Evolutionary conservation across 2,113 vertebrate genomes (phyloP).

Genomic region (Eptesicus fuscus): DNA sequence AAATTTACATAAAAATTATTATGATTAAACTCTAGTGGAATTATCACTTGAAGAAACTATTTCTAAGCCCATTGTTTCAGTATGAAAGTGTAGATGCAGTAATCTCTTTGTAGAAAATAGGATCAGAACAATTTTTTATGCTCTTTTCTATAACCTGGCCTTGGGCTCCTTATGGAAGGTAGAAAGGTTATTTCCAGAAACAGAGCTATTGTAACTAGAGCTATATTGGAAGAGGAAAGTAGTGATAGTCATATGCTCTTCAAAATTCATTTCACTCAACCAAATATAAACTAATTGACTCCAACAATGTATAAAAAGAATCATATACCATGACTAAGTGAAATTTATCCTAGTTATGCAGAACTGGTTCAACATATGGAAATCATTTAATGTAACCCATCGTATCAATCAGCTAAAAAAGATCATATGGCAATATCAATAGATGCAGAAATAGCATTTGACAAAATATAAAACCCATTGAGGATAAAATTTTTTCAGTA

Average conservation of each 20-base stretch:
- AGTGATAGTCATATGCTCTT: neutral
- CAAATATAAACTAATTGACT: neutral
- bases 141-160: neutral
- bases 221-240: neutral
- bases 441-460: neutral
- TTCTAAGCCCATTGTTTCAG: neutral
- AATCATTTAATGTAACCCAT: neutral
- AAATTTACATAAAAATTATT: neutral
- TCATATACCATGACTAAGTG: neutral
- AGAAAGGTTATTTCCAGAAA: neutral
- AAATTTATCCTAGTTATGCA: neutral
- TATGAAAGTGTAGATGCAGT: neutral
- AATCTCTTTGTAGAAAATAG: neutral
- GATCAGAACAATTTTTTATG: neutral
- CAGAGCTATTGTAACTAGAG: neutral
- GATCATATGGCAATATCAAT: neutral
- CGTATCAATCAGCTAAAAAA: neutral
- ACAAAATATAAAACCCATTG: neutral
- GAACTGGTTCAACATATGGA: neutral
- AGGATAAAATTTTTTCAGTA: neutral
- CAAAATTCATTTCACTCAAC: neutral
- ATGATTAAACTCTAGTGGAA: neutral
- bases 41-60: neutral
- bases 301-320: neutral
- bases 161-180: neutral